These are phyloP conservation scores for Drosophila equinoxialis DNA, from an alignment of 1,140 invertebrate species.

Conservation along the genomic window DNA sequence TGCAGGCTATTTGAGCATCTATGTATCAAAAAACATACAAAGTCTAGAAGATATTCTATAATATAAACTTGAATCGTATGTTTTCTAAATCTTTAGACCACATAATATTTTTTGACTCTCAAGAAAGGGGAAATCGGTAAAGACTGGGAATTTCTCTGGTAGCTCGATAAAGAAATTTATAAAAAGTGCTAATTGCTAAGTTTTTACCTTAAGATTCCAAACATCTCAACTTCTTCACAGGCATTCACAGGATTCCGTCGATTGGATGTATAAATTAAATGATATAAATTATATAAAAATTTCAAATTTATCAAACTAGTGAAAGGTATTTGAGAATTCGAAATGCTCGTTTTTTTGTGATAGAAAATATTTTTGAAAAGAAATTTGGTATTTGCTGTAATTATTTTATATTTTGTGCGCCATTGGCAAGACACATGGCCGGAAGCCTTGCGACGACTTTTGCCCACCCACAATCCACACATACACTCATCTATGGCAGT, in stretches of 20 bases:
- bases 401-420: conserved; percentile 8
- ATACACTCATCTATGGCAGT: background rate
- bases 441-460: background rate
- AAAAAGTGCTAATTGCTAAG: no score
- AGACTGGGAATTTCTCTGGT: no score
- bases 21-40: no score
- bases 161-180: no score
- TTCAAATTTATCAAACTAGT: background rate
- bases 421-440: conserved; percentile 2
- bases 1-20: background rate
- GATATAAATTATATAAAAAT: no score
- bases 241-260: no score
- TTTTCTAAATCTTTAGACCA: no score
- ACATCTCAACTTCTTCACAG: no score
- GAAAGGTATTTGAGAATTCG: background rate
- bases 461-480: background rate
- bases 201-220: no score
- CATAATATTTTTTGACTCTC: background rate
- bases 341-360: background rate
- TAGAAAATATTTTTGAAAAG: background rate
- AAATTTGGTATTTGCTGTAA: background rate
- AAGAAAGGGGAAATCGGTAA: background rate
- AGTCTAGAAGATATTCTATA: no score
- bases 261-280: no score
- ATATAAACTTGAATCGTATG: no score